Percentiles rank a stretch among this genome's conserved stretches.
Conservation (phyloP, 2,113 vertebrate genomes). For the Semicossyphus pulcher region DNA sequence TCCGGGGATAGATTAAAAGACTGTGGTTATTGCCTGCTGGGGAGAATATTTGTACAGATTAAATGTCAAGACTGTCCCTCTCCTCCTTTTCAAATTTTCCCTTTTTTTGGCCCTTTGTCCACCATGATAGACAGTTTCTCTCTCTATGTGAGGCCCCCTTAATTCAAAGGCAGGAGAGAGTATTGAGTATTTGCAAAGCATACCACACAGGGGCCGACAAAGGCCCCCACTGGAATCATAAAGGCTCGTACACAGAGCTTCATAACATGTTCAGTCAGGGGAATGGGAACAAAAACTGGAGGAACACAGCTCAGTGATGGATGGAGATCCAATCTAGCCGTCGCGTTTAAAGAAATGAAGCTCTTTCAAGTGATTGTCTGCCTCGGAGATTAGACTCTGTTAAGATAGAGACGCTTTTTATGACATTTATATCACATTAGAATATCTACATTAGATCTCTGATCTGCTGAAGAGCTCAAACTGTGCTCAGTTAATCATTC, state of each 20-base stretch:
- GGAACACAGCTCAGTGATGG: slow-evolving; percentile 57
- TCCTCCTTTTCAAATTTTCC: slow-evolving; percentile 78
- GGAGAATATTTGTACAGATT: slow-evolving; percentile 81
- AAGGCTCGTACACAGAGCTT: slow-evolving; percentile 62
- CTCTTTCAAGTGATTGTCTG: slow-evolving; percentile 56
- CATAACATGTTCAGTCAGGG: slow-evolving; percentile 65
- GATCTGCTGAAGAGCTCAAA: slow-evolving; percentile 2
- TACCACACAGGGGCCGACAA: slow-evolving; percentile 78
- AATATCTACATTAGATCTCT: slow-evolving; percentile 26
- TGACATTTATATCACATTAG: slow-evolving; percentile 39
- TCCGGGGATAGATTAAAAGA: slow-evolving; percentile 62
- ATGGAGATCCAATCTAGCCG: slow-evolving; percentile 58
- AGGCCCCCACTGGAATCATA: slow-evolving; percentile 62
- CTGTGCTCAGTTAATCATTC: slow-evolving; percentile 1
- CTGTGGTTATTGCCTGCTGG: slow-evolving; percentile 72
- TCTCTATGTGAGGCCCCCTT: slow-evolving; percentile 77
- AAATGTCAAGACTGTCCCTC: slow-evolving; percentile 79
- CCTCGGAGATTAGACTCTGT: slow-evolving; percentile 59
- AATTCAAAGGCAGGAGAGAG: slow-evolving; percentile 73
- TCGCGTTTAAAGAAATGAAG: slow-evolving; percentile 46
- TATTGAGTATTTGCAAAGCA: slow-evolving; percentile 75
- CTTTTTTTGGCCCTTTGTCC: slow-evolving; percentile 82
- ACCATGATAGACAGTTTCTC: slow-evolving; percentile 83
- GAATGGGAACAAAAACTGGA: slow-evolving; percentile 59
- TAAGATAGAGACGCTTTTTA: slow-evolving; percentile 55